phyloP scores from a whole-genome alignment of 2,113 vertebrate species.

The Anseranas semipalmata region DNA sequence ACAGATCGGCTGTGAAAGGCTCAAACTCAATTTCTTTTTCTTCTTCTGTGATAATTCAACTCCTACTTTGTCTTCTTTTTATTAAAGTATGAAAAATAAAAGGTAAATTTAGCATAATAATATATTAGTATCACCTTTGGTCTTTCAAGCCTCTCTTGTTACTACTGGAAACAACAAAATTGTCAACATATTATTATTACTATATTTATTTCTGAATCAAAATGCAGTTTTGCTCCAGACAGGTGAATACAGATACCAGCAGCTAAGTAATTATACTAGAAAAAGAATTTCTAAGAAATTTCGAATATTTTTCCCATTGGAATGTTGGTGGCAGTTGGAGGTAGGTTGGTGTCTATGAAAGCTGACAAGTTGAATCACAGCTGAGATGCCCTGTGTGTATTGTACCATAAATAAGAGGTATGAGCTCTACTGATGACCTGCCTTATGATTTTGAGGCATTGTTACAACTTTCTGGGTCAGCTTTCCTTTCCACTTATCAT shows the following conservation, averaged over 20 bases:
- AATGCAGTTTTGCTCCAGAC: neutral
- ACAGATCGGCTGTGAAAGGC: neutral
- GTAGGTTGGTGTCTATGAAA: neutral
- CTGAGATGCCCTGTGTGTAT: accelerated
- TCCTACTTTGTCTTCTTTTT: neutral
- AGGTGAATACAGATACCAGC: neutral
- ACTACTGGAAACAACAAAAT: conserved; percentile 25
- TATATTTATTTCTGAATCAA: neutral
- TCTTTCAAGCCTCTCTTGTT: conserved; percentile 21
- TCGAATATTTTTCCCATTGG: neutral
- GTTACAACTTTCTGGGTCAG: neutral
- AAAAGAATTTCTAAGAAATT: neutral
- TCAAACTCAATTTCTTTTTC: neutral
- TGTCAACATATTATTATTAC: neutral
- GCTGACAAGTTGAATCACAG: neutral
- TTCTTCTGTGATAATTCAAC: neutral
- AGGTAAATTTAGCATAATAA: neutral
- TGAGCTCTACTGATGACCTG: neutral
- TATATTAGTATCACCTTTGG: neutral
- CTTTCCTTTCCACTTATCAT: conserved; percentile 10
- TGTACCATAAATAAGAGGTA: accelerated
- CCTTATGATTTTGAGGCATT: neutral
- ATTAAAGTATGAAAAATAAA: neutral
- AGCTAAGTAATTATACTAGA: neutral
- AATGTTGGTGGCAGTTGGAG: neutral